Evolutionary conservation across 2,888 invertebrate genomes (phyloP), one percentile per base, ranked within the genome.

Genomic region (Fragum whitleyi): DNA sequence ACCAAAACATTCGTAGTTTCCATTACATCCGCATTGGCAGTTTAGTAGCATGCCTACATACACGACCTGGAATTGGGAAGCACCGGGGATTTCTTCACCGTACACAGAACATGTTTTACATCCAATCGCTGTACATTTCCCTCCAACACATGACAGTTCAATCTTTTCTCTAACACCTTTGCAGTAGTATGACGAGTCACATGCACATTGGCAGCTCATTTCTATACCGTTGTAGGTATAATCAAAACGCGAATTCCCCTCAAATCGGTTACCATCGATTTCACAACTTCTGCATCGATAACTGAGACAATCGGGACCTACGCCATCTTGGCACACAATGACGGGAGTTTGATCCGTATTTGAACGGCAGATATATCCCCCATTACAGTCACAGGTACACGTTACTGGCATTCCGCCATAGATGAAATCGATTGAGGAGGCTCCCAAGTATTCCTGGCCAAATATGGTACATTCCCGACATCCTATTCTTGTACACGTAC

Each of bases 21-120:
- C 83, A 16, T 80, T 76, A 68, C 85, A 85, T 26, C 75, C 65
- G 47, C 85, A 85, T n/a, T 76, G 72, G 29, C 85, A 85, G 9
- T 62, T 61, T 2, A 83, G n/a, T 19, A 61, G 61, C 16, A 55
- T 1, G 19, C 85, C 85, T 21, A 62, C 51, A 51, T 81, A 74
- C 19, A 83, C 69, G 16, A 81, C 47, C 19, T 83, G 78, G 57
- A 85, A 81, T 23, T 70, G 55, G 16, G 81, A 76, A 28, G 70
- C 71, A 11, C 80, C 80, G 5, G 74, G 67, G n/a, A 65, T 76
- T n/a, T 78, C 72, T 23, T 61, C 59, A 2, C 83, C 85, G 57
- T 78, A 83, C 19, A 85, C 70, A 14, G 32, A 72, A 32, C 85
- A 85, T 19, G 74, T 68, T 23, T 76, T 53, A 67, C 85, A 85